Conservation (phyloP, 2,888 invertebrate species). For the Melanostoma mellinum region DNA sequence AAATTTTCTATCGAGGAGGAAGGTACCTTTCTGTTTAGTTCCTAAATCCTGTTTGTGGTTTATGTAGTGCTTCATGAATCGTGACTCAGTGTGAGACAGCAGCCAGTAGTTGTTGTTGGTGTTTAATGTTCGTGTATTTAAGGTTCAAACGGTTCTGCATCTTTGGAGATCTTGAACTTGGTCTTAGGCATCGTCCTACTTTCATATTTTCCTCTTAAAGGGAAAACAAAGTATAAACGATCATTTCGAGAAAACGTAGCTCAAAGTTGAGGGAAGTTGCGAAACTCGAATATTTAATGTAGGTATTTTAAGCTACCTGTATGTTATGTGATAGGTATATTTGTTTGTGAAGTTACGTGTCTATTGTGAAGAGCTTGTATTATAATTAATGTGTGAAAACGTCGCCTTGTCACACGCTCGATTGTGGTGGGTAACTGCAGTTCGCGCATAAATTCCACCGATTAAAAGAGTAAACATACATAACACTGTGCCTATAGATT, state of each 20-base stretch:
- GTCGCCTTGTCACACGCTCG: conserved; percentile 43
- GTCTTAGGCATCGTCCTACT: conserved; percentile 60
- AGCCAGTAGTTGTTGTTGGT: conserved; percentile 33
- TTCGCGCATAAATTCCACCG: conserved; percentile 43
- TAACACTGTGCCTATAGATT: not conserved
- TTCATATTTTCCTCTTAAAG: conserved; percentile 39
- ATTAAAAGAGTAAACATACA: not conserved
- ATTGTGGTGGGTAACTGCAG: conserved; percentile 38
- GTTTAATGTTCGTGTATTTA: conserved; percentile 30
- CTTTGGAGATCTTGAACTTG: conserved; percentile 62
- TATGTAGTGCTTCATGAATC: conserved; percentile 26
- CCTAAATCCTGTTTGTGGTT: conserved; percentile 58
- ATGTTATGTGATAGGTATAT: conserved; percentile 44
- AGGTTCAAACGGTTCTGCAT: conserved; percentile 68
- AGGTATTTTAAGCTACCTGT: conserved; percentile 2
- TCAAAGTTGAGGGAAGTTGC: conserved; percentile 22
- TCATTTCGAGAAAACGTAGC: conserved; percentile 7
- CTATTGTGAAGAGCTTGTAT: conserved; percentile 54
- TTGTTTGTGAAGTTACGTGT: conserved; percentile 40
- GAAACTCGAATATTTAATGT: conserved; percentile 3
- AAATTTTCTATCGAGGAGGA: conserved; percentile 24
- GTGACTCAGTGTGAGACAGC: conserved; percentile 49
- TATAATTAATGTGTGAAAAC: conserved; percentile 61
- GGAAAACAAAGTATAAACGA: conserved; percentile 4
- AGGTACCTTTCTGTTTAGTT: conserved; percentile 39